These are phyloP conservation scores for Arnoldichthys spilopterus DNA, from an alignment of 2,797 vertebrate genomes.

Conservation along the genomic window DNA sequence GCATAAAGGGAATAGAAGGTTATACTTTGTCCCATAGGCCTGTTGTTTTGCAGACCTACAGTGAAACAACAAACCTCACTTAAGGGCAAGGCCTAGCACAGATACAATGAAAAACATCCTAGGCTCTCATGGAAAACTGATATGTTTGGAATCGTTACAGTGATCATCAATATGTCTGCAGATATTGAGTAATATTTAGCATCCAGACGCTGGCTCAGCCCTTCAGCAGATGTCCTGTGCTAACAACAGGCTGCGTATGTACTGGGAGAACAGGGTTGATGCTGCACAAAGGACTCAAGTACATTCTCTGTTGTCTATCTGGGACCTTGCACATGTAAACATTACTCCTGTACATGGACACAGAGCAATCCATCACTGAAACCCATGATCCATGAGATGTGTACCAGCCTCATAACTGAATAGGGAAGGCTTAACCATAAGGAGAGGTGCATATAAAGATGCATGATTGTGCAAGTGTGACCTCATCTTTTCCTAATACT, in stretches of 20 bases:
- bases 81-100: background rate
- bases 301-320: no score
- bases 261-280: no score
- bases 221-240: no score
- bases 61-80: background rate
- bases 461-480: background rate
- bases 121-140: background rate
- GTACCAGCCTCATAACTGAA: background rate
- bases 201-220: background rate
- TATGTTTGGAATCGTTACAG: background rate
- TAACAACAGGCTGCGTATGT: no score
- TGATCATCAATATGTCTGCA: background rate
- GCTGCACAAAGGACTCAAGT: no score
- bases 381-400: background rate
- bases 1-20: background rate
- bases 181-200: background rate
- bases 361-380: background rate
- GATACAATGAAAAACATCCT: background rate
- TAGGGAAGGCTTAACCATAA: background rate
- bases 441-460: background rate
- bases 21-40: background rate
- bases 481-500: no score
- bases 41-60: background rate
- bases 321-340: no score
- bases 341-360: background rate